These are phyloP conservation scores for Heliornis fulica DNA, from an alignment of 2,113 vertebrate genomes.

Conservation along the genomic window DNA sequence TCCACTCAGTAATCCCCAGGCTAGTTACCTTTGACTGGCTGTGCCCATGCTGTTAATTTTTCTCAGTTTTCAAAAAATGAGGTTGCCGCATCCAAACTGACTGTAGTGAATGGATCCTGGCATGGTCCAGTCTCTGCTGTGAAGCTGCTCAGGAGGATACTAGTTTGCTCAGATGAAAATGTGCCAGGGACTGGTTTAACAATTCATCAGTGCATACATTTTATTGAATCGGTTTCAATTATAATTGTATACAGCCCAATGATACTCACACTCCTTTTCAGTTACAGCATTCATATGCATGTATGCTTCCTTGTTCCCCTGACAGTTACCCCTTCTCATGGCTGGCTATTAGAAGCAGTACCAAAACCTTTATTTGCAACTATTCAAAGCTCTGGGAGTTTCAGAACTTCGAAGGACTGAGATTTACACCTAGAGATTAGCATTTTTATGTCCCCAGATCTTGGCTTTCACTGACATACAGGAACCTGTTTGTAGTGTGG, in stretches of 20 bases:
- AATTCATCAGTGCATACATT: background rate
- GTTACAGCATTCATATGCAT: background rate
- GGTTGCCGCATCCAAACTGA: background rate
- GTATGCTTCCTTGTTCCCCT: background rate
- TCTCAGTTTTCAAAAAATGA: background rate
- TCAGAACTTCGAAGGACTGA: background rate
- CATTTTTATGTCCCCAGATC: background rate
- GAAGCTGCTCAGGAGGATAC: background rate
- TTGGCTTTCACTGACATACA: background rate
- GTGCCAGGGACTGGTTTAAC: background rate
- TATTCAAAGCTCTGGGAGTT: background rate
- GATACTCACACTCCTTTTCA: background rate
- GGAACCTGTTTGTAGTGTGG: background rate
- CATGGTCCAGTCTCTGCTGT: background rate
- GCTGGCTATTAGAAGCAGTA: background rate
- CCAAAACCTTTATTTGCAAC: background rate
- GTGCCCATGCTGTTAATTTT: background rate
- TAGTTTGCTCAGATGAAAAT: background rate
- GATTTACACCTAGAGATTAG: background rate
- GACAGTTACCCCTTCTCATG: background rate
- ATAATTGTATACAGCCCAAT: background rate
- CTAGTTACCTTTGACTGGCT: background rate
- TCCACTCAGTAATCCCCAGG: background rate
- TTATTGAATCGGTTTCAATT: background rate
- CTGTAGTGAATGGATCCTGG: background rate